Conservation (phyloP, 1,140 invertebrate species). For the Telenomus remus region DNA sequence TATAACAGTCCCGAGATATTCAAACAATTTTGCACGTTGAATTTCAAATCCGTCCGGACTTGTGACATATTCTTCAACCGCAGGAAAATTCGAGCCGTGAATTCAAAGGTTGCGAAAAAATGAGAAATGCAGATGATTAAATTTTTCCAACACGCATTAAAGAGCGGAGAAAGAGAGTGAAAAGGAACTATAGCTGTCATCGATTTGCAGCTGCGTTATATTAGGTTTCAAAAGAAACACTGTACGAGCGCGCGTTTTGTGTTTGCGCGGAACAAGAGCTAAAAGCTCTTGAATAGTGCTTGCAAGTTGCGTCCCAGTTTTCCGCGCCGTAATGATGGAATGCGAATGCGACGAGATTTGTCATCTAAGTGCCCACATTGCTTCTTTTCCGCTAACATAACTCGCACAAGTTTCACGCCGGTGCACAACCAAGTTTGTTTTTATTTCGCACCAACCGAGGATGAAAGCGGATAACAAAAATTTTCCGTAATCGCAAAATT, state of each 20-base stretch:
- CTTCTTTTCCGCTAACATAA: constrained; percentile 20
- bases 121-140: background rate
- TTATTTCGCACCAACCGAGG: background rate
- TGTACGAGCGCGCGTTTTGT: constrained; percentile 36
- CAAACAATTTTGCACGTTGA: too few species aligned
- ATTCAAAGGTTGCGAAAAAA: too few species aligned
- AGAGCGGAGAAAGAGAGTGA: background rate
- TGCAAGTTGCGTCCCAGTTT: constrained; percentile 49
- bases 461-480: too few species aligned
- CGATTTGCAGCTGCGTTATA: constrained; percentile 23
- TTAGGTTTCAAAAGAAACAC: constrained; percentile 39
- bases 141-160: background rate
- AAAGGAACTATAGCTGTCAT: constrained; percentile 18
- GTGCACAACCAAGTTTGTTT: background rate
- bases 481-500: too few species aligned
- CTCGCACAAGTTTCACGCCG: constrained; percentile 5
- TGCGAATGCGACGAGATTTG: constrained; percentile 27
- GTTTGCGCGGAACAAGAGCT: constrained; percentile 39
- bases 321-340: constrained; percentile 27
- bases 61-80: too few species aligned
- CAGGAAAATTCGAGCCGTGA: too few species aligned
- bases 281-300: constrained; percentile 51
- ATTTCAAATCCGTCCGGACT: too few species aligned
- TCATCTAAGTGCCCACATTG: constrained; percentile 33
- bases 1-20: too few species aligned